Evolutionary conservation across 1,140 invertebrate species (phyloP).

Genomic region (Rhopalosiphum maidis): DNA sequence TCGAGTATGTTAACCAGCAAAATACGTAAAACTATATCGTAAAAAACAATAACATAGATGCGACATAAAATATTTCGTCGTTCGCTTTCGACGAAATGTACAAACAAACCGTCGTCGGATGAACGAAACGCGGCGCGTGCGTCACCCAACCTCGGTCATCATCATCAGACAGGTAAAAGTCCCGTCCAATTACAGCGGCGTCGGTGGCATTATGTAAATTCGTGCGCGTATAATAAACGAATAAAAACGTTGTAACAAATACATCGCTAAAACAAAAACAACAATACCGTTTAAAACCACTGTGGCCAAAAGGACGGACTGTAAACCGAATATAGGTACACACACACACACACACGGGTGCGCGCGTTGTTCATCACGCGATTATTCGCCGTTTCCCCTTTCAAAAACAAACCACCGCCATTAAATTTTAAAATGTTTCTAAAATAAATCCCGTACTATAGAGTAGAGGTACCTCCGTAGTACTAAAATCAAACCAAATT

Average conservation of each 20-base stretch:
- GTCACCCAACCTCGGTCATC: background rate
- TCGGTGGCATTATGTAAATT: background rate
- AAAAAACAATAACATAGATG: background rate
- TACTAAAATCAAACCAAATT: background rate
- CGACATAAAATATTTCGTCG: background rate
- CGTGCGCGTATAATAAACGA: background rate
- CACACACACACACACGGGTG: background rate
- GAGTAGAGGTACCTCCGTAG: background rate
- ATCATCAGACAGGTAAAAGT: constrained; percentile 11
- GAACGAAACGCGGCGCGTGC: background rate
- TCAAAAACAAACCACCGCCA: background rate
- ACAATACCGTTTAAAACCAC: background rate
- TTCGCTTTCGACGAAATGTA: background rate
- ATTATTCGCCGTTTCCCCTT: constrained; percentile 3
- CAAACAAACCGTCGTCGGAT: background rate
- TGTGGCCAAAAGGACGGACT: background rate
- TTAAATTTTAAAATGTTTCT: background rate
- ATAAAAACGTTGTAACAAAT: background rate
- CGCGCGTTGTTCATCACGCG: background rate
- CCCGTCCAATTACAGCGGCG: background rate
- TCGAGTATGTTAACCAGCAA: background rate
- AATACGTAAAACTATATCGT: background rate
- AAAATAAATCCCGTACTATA: background rate
- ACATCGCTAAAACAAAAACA: background rate
- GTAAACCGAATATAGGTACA: background rate